Evolutionary conservation across 2,888 invertebrate genomes (phyloP), one percentile per base, ranked within the genome.

Genomic region (Agriopis leucophaearia): DNA sequence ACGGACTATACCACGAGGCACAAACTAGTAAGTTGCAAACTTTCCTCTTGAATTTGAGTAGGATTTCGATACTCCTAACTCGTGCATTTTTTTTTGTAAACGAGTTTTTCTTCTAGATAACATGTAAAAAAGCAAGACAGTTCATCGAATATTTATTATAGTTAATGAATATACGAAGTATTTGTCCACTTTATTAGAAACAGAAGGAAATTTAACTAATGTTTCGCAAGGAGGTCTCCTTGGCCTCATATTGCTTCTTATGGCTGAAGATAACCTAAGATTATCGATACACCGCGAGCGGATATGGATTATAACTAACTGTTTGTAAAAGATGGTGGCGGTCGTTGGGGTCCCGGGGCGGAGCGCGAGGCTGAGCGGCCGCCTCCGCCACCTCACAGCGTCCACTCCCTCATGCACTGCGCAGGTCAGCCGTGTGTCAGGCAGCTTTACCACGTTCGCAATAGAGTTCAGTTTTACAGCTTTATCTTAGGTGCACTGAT

Each of bases 361-460:
- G 89, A 95, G 86, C 95, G 95, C 85, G 91, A 92, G 85, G 88
- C 91, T 88, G 95, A 96, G 88, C 95, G 96, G 72, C 96, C 96
- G 80, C 96, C 96, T 85, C 96, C 96, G 80, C 96, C 96, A 82
- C 96, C 96, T 74, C 94, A 89, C 87, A 84, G 86, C 82, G 94
- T 95, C 89, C 94, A 90, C 93, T 95, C 91, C 87, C 95, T 97
- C 86, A 96, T 97, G 94, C 97, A 97, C 91, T 97, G 97, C 96
- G 97, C 97, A 94, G 96, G 96, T 96, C 82, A 86, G 87, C 18
- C 61, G 51, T 52, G 66, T 58, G 62, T 51, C 42, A 50, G 64
- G 45, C 59, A 54, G 66, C 67, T 69, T 67, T 67, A 40, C 40
- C 40, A 45, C 50, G 50, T 63, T 27, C 38, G 16, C 58, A 9